Base-by-base conservation (phyloP, 2,888 invertebrate genomes). In the Phragmatobia fuliginosa region DNA sequence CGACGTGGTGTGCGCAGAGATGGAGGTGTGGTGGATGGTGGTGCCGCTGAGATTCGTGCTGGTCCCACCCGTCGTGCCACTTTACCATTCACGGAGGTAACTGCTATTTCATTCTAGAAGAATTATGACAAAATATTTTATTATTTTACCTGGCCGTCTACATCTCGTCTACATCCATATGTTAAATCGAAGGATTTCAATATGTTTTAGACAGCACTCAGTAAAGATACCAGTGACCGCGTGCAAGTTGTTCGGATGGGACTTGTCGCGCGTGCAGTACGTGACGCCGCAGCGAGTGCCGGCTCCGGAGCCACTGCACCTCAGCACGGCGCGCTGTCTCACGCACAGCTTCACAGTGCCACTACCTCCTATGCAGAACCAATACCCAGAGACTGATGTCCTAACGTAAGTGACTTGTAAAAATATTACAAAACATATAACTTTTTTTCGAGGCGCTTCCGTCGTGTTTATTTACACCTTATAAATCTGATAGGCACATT, bases 11-110 rank as follows among this genome's bases (percentile, higher is more conserved):
- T 85, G 85, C 68, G 82, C 86, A 1, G 90, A 94, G 78, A 59
- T 92, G 83, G 94, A 94, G 71, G 93, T 93, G 70, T 91, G 93
- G 91, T 94, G 94, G 93, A 85, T 88, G 36, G 91, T 92, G 68
- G 90, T 83, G 10, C 93, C 94, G 0, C 77, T 90, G 41, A 84
- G 88, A 1, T 91, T 93, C 67, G 84, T 86, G 31, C 74, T 94
- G 0, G 87, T 91, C 38, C 93, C 93, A 0, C 87, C 86, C 0
- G 65, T 83, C 2, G 56, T 92, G 14, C 70, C 71, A 0, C 77
- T 93, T 10, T 71, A 71, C 0, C 86, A 90, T 71, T 92, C 92
- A 0, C 77, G 88, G 49, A 89, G 92, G 93, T 92, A 76, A 56
- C 11, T 18, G n/a, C 6, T 10, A 28, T 36, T 58, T 49, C 10